phyloP scores from a whole-genome alignment of 37 sponge, comb jelly and placozoan species.

The Cliona cf. orientalis region DNA sequence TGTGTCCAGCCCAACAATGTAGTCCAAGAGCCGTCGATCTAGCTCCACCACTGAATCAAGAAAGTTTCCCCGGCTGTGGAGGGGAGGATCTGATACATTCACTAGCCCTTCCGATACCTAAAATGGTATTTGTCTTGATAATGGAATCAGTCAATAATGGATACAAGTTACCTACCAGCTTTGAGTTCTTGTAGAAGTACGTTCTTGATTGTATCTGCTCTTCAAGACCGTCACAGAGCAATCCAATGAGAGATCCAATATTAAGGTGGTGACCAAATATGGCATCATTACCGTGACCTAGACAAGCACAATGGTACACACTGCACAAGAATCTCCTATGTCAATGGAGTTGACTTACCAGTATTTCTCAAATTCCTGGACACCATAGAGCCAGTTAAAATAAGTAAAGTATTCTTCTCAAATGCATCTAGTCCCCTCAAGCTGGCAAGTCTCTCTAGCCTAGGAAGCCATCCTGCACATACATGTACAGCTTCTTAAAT shows the following conservation, averaged over 20 bases:
- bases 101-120: constrained; percentile 60
- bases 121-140: neutral
- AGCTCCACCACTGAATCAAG: constrained; percentile 63
- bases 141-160: neutral
- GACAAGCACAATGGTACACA: neutral
- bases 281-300: constrained; percentile 21
- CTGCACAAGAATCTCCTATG: neutral
- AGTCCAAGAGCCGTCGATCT: constrained; percentile 73
- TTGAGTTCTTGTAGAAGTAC: constrained; percentile 75
- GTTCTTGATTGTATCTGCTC: constrained; percentile 69
- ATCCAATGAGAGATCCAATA: constrained; percentile 63
- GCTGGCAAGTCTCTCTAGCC: constrained; percentile 65
- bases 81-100: constrained; percentile 56
- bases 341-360: constrained; percentile 3
- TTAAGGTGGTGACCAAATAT: constrained; percentile 38
- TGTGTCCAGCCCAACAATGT: constrained; percentile 80
- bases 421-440: constrained; percentile 53
- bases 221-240: constrained; percentile 64
- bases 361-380: constrained; percentile 67
- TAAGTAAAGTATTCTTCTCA: constrained; percentile 73
- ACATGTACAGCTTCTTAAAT: neutral
- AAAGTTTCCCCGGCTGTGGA: constrained; percentile 60
- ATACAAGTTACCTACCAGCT: constrained; percentile 31
- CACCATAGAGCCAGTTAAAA: constrained; percentile 71
- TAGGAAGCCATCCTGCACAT: constrained; percentile 63